Base-by-base conservation (phyloP, 1,140 invertebrate species). In the Dermatophagoides farinae region DNA sequence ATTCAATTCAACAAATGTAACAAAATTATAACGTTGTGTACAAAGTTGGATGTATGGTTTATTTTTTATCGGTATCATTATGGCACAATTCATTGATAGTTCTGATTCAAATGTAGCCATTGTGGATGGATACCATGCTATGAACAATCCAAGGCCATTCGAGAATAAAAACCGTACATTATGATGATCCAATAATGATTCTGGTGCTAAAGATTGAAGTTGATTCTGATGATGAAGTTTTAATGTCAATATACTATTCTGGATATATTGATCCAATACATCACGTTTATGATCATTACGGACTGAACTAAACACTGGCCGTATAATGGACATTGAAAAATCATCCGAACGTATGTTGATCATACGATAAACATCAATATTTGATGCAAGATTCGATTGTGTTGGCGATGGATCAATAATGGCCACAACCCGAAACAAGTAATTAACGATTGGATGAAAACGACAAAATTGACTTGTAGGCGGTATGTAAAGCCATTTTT, bases 111-210 rank as follows among this genome's bases (percentile, higher is more conserved):
- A 52, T 18, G 23, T 40, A 2, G 1, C 1, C 25, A 22, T 14
- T 11, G 25, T 18, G 1, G 53, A 55, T 50, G 23, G 53, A n/a
- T 25, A 22, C 53, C 53, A 55, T 40, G 53, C 16, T 4, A 55
- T 55, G n/a, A 55, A 55, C 4, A 55, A 23, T 4, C 53, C 53
- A 18, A 55, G 38, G 2, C 25, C 25, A 25, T 55, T 55, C 16
- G 53, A 55, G 31, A 55, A 55, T 2, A 55, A 2, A 40, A 55
- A 55, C 5, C 53, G 53, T n/a, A 55, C 53, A 41, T 39, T 44
- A 12, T 55, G 1, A 25, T 14, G 16, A 10, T 8, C 9, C n/a
- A n/a, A n/a, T n/a, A n/a, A n/a, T n/a, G n/a, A n/a, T 31, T 31
- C 2, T 31, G 2, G 31, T 31, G 8, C 46, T 8, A 23, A 9